Percentiles rank a stretch among this genome's conserved stretches.
Evolutionary conservation across 2,888 invertebrate genomes (phyloP).

Genomic region (Tetrapedia diversipes): DNA sequence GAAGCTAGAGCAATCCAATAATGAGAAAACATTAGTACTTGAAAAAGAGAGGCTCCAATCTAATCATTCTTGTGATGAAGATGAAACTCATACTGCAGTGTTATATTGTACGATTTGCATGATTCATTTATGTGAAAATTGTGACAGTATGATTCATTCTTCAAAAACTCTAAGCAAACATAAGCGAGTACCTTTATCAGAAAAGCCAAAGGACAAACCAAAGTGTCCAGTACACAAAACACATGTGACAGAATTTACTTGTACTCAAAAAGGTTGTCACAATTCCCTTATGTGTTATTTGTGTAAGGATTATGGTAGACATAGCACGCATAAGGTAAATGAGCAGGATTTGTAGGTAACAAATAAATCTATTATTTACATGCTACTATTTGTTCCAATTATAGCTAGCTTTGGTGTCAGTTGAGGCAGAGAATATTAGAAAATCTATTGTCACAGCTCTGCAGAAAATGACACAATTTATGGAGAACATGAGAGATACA

Average conservation of each 20-base stretch:
- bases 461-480: conserved; percentile 84
- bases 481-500: conserved; percentile 84
- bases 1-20: conserved; percentile 82
- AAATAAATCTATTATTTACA: background rate
- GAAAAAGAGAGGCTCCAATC: conserved; percentile 78
- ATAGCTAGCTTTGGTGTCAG: conserved; percentile 84
- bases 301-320: conserved; percentile 85
- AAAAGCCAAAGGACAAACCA: conserved; percentile 85
- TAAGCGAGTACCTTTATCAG: conserved; percentile 84
- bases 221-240: conserved; percentile 84
- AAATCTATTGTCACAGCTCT: conserved; percentile 83
- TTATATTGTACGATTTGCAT: conserved; percentile 85
- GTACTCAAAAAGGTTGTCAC: conserved; percentile 84
- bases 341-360: background rate
- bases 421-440: conserved; percentile 85
- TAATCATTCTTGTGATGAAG: conserved; percentile 84
- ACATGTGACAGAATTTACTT: conserved; percentile 85
- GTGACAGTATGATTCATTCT: conserved; percentile 84
- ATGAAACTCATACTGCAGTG: conserved; percentile 84
- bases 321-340: conserved; percentile 84
- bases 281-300: conserved; percentile 85
- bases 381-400: conserved; percentile 45
- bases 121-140: conserved; percentile 84
- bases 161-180: conserved; percentile 84
- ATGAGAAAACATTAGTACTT: conserved; percentile 72